Conservation (phyloP, 2,888 invertebrate species). For the Meliscaeva auricollis region DNA sequence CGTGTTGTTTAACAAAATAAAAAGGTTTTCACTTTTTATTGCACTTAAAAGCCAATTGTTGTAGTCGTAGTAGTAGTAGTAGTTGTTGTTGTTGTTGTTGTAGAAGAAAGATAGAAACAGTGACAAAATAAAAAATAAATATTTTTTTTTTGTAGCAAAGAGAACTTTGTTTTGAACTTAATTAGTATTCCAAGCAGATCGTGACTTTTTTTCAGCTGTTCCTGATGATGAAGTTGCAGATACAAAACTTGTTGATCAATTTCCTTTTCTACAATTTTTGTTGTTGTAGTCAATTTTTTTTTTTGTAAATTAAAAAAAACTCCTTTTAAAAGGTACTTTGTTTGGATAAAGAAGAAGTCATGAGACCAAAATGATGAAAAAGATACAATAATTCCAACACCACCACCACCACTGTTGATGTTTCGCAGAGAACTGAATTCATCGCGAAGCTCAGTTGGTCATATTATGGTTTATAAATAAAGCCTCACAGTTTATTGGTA, state of each 20-base stretch:
- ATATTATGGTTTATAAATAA: constrained; percentile 44
- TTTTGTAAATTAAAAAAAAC: constrained; percentile 11
- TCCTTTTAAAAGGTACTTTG: constrained; percentile 1
- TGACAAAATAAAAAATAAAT: constrained; percentile 52
- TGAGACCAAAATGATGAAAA: neutral
- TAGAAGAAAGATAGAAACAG: constrained; percentile 43
- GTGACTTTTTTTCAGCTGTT: constrained; percentile 64
- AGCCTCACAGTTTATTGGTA: constrained; percentile 37
- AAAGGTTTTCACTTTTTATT: constrained; percentile 73
- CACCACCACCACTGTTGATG: constrained; percentile 59
- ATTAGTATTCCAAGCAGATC: constrained; percentile 62
- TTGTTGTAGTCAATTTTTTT: constrained; percentile 20
- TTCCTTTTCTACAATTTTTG: constrained; percentile 42
- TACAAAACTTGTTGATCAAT: constrained; percentile 48
- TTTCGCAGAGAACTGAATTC: constrained; percentile 65
- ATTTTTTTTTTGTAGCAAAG: constrained; percentile 47
- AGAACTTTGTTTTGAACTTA: constrained; percentile 59
- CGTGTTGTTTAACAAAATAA: constrained; percentile 42
- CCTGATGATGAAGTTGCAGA: neutral
- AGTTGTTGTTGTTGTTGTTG: too few species aligned
- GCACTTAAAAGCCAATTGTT: constrained; percentile 22
- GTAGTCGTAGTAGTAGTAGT: too few species aligned
- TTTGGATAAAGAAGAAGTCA: neutral
- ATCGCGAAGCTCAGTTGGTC: constrained; percentile 53
- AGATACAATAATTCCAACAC: constrained; percentile 31